Conservation (phyloP, 2,888 invertebrate species). For the Lapara coniferarum region DNA sequence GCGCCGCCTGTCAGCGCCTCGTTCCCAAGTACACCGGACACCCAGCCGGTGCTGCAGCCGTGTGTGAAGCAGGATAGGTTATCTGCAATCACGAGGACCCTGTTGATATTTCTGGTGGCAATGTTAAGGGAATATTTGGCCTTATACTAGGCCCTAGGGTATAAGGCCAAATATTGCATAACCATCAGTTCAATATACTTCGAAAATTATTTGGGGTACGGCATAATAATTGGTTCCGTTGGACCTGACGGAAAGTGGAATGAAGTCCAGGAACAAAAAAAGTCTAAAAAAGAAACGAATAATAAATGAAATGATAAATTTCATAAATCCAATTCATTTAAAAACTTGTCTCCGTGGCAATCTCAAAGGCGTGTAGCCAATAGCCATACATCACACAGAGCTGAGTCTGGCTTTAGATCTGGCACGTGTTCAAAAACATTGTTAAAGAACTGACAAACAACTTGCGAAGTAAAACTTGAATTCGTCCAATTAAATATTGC, state of each 20-base stretch:
- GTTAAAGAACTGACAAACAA: neutral
- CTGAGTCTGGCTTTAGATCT: neutral
- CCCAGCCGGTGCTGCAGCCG: conserved; percentile 79
- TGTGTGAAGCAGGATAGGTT: conserved; percentile 79
- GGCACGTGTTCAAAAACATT: neutral
- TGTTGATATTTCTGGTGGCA: neutral
- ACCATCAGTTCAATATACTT: no score
- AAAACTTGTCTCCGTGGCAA: neutral
- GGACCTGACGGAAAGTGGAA: no score
- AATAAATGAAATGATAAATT: no score
- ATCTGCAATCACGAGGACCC: conserved; percentile 51
- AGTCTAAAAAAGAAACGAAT: no score
- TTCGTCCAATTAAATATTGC: neutral
- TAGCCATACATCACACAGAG: neutral
- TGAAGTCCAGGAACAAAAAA: no score
- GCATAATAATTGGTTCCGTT: no score
- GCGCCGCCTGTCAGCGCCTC: conserved; percentile 76
- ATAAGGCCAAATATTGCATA: no score
- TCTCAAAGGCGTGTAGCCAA: neutral
- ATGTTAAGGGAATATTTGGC: no score
- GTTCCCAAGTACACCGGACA: conserved; percentile 72
- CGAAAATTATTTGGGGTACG: no score
- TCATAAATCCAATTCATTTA: no score
- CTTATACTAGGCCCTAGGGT: no score
- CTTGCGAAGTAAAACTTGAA: neutral